Evolutionary conservation across 2,888 invertebrate species (phyloP).

Genomic region (Calameuta pallipes): DNA sequence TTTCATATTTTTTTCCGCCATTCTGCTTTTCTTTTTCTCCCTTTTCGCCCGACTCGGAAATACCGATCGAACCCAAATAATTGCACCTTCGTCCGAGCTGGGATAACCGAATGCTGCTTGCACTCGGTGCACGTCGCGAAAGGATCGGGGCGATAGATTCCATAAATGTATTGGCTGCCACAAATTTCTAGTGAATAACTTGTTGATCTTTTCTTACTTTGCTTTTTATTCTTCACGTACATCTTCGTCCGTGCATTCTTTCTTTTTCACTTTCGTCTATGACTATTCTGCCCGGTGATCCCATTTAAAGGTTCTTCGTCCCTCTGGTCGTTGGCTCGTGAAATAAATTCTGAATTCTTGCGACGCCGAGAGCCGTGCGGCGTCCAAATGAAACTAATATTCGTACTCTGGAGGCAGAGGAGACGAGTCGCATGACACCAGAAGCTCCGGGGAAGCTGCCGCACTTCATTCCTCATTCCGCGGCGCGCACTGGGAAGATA

Average conservation of each 20-base stretch:
- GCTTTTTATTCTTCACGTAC: not conserved
- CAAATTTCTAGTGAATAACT: not conserved
- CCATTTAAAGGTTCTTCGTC: not conserved
- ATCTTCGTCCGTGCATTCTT: not conserved
- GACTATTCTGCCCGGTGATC: not conserved
- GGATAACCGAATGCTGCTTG: not conserved
- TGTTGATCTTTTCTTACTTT: not conserved
- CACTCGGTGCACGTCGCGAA: not conserved
- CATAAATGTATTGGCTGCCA: not conserved
- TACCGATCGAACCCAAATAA: not conserved
- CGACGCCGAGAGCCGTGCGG: conserved; percentile 36
- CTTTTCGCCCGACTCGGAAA: not conserved
- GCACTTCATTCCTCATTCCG: not conserved
- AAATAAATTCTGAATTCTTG: not conserved
- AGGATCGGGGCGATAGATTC: not conserved
- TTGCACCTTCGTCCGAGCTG: not conserved
- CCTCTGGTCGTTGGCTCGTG: not conserved
- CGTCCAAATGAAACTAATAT: conserved; percentile 51
- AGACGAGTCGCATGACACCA: not conserved
- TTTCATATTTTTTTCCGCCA: not conserved
- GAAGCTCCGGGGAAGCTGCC: not conserved
- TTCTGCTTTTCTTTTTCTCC: not conserved
- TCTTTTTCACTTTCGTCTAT: not conserved
- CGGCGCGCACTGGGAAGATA: not conserved
- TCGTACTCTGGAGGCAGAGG: conserved; percentile 1